phyloP scores from a whole-genome alignment of 2,888 invertebrate species.

The Pseudoips prasinana region DNA sequence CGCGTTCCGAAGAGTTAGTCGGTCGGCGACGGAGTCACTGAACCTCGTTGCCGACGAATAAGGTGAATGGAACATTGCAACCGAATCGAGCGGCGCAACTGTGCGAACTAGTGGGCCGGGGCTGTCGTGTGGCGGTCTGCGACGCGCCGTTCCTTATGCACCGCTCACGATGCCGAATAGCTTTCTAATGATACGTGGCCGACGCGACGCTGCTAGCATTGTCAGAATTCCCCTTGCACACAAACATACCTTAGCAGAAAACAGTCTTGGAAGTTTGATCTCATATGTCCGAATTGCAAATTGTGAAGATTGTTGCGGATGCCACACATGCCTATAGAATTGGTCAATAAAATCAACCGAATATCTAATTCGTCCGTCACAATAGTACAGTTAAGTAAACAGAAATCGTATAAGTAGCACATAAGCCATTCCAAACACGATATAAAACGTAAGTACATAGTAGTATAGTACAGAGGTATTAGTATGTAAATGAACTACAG shows the following conservation, averaged over 20 bases:
- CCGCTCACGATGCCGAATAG: constrained; percentile 47
- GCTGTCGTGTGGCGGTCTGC: constrained; percentile 37
- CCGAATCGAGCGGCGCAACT: constrained; percentile 59
- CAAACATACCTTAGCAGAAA: constrained; percentile 29
- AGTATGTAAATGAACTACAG: constrained; percentile 20
- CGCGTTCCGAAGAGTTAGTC: constrained; percentile 67
- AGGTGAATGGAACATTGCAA: constrained; percentile 80
- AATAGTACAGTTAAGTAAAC: too few species aligned
- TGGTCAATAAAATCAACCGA: neutral
- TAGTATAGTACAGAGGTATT: constrained; percentile 14
- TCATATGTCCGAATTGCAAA: constrained; percentile 11
- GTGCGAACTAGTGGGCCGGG: constrained; percentile 40
- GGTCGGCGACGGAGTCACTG: constrained; percentile 73
- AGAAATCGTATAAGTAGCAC: too few species aligned
- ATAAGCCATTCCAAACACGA: neutral
- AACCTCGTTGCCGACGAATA: constrained; percentile 73
- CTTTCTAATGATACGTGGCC: constrained; percentile 72
- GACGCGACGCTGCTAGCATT: constrained; percentile 21
- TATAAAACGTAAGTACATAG: constrained; percentile 1
- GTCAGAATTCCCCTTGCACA: constrained; percentile 26
- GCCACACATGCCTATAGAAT: too few species aligned
- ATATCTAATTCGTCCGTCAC: too few species aligned
- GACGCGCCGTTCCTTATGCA: constrained; percentile 57
- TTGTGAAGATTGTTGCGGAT: too few species aligned
- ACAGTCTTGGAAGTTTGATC: constrained; percentile 23